These are phyloP conservation scores for Harpegnathos saltator DNA, from an alignment of 1,140 invertebrate genomes.

Conservation along the genomic window DNA sequence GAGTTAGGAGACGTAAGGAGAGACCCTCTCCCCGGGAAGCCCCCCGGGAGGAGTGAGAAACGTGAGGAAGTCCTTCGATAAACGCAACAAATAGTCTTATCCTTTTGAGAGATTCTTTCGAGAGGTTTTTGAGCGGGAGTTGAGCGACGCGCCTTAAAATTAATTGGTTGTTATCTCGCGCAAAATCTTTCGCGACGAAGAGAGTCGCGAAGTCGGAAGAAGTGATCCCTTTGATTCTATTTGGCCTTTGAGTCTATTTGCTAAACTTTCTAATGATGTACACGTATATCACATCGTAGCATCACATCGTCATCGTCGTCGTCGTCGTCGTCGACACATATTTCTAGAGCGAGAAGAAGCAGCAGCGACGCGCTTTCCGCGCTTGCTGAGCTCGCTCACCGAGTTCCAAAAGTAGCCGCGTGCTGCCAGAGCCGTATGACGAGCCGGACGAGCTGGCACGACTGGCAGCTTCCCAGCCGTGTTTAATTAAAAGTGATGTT, in stretches of 20 bases:
- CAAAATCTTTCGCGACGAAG: not conserved
- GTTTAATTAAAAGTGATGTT: conserved; percentile 61
- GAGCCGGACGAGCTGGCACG: no score
- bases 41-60: not conserved
- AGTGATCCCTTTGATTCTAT: conserved; percentile 49
- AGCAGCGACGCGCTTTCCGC: conserved; percentile 27
- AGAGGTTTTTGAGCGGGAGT: conserved; percentile 1
- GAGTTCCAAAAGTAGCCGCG: conserved; percentile 53
- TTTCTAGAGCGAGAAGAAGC: conserved; percentile 40
- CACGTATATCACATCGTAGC: no score
- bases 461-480: conserved; percentile 23
- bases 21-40: not conserved
- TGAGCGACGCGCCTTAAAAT: not conserved
- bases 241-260: conserved; percentile 48
- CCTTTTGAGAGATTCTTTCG: conserved; percentile 9
- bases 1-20: no score
- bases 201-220: conserved; percentile 14
- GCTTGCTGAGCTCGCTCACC: conserved; percentile 46
- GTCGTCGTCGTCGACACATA: conserved; percentile 40
- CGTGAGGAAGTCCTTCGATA: not conserved
- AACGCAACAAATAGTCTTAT: not conserved
- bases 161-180: not conserved
- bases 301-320: no score
- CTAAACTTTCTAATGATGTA: conserved; percentile 62
- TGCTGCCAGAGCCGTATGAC: conserved; percentile 52